Evolutionary conservation across 1,140 invertebrate species (phyloP).

Genomic region (Listronotus bonariensis): DNA sequence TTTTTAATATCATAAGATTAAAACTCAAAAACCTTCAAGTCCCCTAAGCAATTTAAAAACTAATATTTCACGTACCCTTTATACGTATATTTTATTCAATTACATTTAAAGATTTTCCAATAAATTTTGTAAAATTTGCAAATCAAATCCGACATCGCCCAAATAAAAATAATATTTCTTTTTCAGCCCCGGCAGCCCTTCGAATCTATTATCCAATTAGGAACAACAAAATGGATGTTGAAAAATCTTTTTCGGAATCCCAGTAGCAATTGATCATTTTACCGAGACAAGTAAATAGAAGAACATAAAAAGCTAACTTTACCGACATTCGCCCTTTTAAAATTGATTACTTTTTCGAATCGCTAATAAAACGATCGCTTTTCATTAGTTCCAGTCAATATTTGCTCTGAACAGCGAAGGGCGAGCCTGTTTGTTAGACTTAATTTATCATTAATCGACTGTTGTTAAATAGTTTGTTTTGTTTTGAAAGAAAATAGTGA

Average conservation of each 20-base stretch:
- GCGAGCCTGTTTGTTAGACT: background rate
- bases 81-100: too few relatives aligned
- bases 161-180: too few relatives aligned
- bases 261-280: constrained; percentile 23
- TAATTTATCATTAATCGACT: constrained; percentile 15
- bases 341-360: constrained; percentile 34
- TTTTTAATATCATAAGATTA: too few relatives aligned
- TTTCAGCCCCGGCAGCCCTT: too few relatives aligned
- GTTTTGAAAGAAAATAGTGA: too few relatives aligned
- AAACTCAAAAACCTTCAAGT: too few relatives aligned
- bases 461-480: background rate
- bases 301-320: constrained; percentile 21
- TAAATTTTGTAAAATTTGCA: too few relatives aligned
- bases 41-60: too few relatives aligned
- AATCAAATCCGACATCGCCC: too few relatives aligned
- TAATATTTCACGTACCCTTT: too few relatives aligned
- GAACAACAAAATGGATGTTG: constrained; percentile 9
- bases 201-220: too few relatives aligned
- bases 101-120: too few relatives aligned
- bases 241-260: background rate
- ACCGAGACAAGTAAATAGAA: constrained; percentile 22
- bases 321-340: constrained; percentile 23
- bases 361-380: constrained; percentile 34
- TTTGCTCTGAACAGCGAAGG: constrained; percentile 4
- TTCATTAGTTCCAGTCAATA: constrained; percentile 30